Conservation (phyloP, 1,140 invertebrate genomes). For the Palaemon carinicauda region DNA sequence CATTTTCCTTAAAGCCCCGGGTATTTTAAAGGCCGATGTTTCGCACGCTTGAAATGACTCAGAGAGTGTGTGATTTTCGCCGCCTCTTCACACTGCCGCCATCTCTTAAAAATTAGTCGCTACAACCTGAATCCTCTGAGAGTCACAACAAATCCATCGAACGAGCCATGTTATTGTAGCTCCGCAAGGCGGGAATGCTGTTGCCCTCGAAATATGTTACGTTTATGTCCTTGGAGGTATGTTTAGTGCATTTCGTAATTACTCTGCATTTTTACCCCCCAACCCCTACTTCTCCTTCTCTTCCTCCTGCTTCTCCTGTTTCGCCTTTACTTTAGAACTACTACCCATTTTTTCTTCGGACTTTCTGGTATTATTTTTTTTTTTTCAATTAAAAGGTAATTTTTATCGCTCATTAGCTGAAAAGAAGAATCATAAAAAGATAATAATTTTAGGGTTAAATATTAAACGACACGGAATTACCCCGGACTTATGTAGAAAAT, state of each 20-base stretch:
- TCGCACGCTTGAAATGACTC: slow-evolving; percentile 2
- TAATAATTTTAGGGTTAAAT: too few species aligned
- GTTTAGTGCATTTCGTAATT: slow-evolving; percentile 34
- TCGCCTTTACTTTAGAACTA: neutral
- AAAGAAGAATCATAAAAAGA: too few species aligned
- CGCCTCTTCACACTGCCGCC: neutral
- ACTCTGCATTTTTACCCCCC: neutral
- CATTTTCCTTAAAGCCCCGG: neutral
- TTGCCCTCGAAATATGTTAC: slow-evolving; percentile 1
- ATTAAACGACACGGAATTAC: too few species aligned
- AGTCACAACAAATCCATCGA: slow-evolving; percentile 41
- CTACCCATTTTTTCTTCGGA: neutral
- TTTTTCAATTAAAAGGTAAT: too few species aligned
- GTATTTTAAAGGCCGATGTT: neutral
- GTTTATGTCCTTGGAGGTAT: slow-evolving; percentile 13
- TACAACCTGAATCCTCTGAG: neutral
- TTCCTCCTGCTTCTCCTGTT: neutral
- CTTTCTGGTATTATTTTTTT: too few species aligned
- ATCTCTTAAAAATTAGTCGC: slow-evolving; percentile 42
- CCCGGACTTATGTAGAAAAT: too few species aligned
- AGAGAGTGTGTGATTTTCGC: neutral
- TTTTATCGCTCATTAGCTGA: too few species aligned
- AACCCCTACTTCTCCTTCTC: neutral
- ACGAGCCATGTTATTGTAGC: slow-evolving; percentile 30
- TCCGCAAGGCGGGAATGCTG: slow-evolving; percentile 18